Base-by-base conservation (phyloP, 2,113 vertebrate species). In the Lepus europaeus region DNA sequence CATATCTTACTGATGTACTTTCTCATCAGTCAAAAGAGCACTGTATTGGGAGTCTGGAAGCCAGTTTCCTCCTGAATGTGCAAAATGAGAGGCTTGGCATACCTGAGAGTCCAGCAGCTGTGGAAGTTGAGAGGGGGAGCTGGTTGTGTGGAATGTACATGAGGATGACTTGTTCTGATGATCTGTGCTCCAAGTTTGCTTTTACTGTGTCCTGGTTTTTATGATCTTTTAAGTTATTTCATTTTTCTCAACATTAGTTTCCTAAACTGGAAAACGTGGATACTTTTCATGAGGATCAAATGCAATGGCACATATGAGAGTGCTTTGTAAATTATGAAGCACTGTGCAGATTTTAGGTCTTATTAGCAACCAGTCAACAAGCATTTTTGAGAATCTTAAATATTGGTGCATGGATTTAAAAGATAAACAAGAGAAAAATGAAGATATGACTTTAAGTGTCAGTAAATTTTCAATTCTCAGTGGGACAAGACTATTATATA, bases 271-370 rank as follows among this genome's bases (percentile, higher is more conserved):
- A 93, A 92, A 80, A 39, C 56, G 17, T 22, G 14, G 61, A 27
- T 64, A 7, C 20, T 14, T 85, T 27, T 73, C 0, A 17, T 66
- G 27, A 63, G n/a, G 6, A 63, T 25, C 27, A 49, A 73, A 59
- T 49, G 27, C 83, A 90, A 9, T 83, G 22, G 3, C 64, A 27
- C 39, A 13, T n/a, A 17, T 86, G 39, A 33, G 12, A 39, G 56
- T 59, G 22, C 29, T 76, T 91, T 85, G 27, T 81, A 79, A 77
- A 85, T 72, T 53, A 45, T 39, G n/a, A 95, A 74, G 29, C 16
- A 36, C 33, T 79, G 3, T 11, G 76, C 19, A 83, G 11, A 64
- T 39, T 12, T 49, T 78, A 81, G 29, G 16, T 20, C 6, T 87
- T 69, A 12, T 20, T 68, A 91, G 1, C 12, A 68, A 51, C 70